phyloP scores from a whole-genome alignment of 2,888 invertebrate species.

The Ganaspis brasiliensis region DNA sequence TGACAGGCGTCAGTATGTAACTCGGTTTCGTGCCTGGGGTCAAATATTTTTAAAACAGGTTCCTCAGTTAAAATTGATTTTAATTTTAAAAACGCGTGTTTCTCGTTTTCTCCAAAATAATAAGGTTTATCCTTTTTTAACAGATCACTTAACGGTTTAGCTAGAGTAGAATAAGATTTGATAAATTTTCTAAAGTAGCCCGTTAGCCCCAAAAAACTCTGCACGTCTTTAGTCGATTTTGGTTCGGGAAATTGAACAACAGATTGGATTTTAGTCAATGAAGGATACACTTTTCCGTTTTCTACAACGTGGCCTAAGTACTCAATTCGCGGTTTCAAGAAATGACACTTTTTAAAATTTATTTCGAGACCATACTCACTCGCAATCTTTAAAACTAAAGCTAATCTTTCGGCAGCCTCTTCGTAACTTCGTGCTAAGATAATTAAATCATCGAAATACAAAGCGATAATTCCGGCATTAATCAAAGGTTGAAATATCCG shows the following conservation, averaged over 20 bases:
- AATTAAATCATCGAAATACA: neutral
- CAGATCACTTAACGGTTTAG: conserved; percentile 46
- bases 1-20: neutral
- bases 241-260: conserved; percentile 43
- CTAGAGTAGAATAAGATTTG: conserved; percentile 9
- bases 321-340: conserved; percentile 45
- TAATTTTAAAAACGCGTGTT: conserved; percentile 25
- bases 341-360: conserved; percentile 40
- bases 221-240: conserved; percentile 34
- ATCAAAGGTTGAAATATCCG: too few species aligned
- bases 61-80: neutral
- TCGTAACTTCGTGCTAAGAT: neutral
- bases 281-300: conserved; percentile 45
- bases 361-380: neutral
- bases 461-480: too few species aligned
- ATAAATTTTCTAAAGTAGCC: conserved; percentile 55
- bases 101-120: conserved; percentile 28
- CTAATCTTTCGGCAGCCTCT: neutral
- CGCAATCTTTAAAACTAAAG: conserved; percentile 8
- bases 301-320: conserved; percentile 48
- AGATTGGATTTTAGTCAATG: conserved; percentile 45
- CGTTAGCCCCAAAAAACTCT: conserved; percentile 47
- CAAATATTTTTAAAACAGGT: conserved; percentile 18
- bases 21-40: conserved; percentile 11
- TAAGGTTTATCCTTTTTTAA: conserved; percentile 34